These are phyloP conservation scores for Homalodisca vitripennis DNA, from an alignment of 1,140 invertebrate genomes.

Conservation along the genomic window DNA sequence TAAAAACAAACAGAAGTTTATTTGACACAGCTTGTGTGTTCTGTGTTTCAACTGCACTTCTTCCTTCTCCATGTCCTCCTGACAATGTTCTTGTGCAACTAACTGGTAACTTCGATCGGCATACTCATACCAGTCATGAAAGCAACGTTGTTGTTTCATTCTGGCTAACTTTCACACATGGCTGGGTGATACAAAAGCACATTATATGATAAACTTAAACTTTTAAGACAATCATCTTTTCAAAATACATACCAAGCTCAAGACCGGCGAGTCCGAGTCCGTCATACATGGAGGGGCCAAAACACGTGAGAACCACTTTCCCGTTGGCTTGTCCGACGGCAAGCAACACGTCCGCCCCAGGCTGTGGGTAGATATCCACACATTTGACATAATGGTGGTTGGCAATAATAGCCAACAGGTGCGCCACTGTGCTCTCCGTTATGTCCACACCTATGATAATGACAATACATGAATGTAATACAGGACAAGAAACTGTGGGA, in stretches of 20 bases:
- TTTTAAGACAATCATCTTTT: too few species aligned
- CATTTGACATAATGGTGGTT: constrained; percentile 70
- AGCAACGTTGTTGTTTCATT: too few species aligned
- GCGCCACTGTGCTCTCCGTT: constrained; percentile 63
- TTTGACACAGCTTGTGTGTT: too few species aligned
- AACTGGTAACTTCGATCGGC: too few species aligned
- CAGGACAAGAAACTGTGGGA: neutral
- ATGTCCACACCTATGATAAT: constrained; percentile 59
- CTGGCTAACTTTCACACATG: too few species aligned
- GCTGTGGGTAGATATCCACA: constrained; percentile 73
- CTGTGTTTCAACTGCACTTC: too few species aligned
- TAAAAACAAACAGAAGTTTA: too few species aligned
- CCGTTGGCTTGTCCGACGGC: constrained; percentile 85
- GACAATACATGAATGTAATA: neutral
- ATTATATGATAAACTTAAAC: too few species aligned
- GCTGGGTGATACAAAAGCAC: too few species aligned
- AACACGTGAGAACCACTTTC: constrained; percentile 75
- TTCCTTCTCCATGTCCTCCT: too few species aligned
- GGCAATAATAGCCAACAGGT: constrained; percentile 63
- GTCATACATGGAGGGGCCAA: constrained; percentile 70
- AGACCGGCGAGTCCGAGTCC: constrained; percentile 65
- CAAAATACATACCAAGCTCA: constrained; percentile 78
- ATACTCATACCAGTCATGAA: too few species aligned
- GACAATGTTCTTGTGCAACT: too few species aligned
- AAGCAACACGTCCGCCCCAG: constrained; percentile 71